Evolutionary conservation across 2,888 invertebrate species (phyloP).

Genomic region (Polyploca ridens): DNA sequence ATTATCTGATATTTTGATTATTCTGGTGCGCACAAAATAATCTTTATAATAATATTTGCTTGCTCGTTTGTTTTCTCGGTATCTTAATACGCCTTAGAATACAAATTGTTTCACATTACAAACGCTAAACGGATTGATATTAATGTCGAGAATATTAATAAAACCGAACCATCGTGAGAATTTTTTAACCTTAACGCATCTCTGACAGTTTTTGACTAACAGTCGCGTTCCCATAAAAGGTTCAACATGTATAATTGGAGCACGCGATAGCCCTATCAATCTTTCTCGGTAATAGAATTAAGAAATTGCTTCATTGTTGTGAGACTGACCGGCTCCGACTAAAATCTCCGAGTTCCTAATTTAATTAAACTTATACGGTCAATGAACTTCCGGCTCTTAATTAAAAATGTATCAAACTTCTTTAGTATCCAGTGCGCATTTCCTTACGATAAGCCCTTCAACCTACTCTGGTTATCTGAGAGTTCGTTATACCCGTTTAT

Average conservation of each 20-base stretch:
- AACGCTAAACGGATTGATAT: slow-evolving; percentile 48
- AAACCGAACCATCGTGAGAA: slow-evolving; percentile 62
- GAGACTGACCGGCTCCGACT: slow-evolving; percentile 22
- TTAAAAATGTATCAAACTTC: slow-evolving; percentile 20
- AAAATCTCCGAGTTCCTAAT: slow-evolving; percentile 27
- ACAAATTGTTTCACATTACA: slow-evolving; percentile 8
- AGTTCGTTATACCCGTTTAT: slow-evolving; percentile 34
- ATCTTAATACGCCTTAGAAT: background rate
- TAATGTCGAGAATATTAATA: slow-evolving; percentile 54
- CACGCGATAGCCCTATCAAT: slow-evolving; percentile 75
- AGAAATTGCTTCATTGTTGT: slow-evolving; percentile 57
- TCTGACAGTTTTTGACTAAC: slow-evolving; percentile 45
- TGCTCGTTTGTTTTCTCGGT: no score
- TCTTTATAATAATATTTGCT: background rate
- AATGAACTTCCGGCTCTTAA: slow-evolving; percentile 35
- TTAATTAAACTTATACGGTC: slow-evolving; percentile 43
- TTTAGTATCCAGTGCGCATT: slow-evolving; percentile 20
- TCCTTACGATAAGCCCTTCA: slow-evolving; percentile 41
- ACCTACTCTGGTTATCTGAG: slow-evolving; percentile 28
- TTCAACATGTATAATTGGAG: slow-evolving; percentile 56
- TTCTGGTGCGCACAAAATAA: background rate
- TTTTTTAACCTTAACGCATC: slow-evolving; percentile 35
- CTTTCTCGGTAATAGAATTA: slow-evolving; percentile 52
- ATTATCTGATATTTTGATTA: background rate
- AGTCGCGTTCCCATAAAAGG: slow-evolving; percentile 62